Conservation (phyloP, 1,140 invertebrate species). For the Pteromalus puparum region DNA sequence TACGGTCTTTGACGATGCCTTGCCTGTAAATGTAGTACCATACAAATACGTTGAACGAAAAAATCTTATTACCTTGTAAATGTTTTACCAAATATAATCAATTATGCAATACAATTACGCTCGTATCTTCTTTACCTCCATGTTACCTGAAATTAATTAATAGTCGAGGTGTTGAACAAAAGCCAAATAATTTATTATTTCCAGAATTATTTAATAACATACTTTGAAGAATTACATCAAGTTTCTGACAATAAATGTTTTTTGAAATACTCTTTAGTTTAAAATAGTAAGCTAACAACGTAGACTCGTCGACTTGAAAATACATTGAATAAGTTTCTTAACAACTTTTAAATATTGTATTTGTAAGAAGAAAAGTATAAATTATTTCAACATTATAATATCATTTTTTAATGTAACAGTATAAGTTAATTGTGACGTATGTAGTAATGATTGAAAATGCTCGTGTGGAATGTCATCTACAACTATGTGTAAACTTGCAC, state of each 20-base stretch:
- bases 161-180: not conserved
- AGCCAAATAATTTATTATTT: constrained; percentile 28
- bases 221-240: constrained; percentile 44
- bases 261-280: constrained; percentile 28
- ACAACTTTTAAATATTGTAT: constrained; percentile 34
- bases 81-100: constrained; percentile 77
- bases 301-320: constrained; percentile 30
- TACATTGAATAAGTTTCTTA: constrained; percentile 37
- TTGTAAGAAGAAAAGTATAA: constrained; percentile 34
- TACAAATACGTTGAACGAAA: constrained; percentile 69
- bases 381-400: constrained; percentile 41
- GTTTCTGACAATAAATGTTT: constrained; percentile 43
- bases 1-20: constrained; percentile 75
- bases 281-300: constrained; percentile 41
- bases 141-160: not conserved
- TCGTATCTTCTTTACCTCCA: not conserved
- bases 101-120: constrained; percentile 70
- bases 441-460: constrained; percentile 35
- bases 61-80: constrained; percentile 75
- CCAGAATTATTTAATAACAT: constrained; percentile 46
- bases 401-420: constrained; percentile 27
- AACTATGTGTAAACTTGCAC: constrained; percentile 17
- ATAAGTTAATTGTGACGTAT: constrained; percentile 29
- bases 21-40: constrained; percentile 74
- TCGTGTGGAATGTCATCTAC: not conserved